These are phyloP conservation scores for Bhutanitis thaidina DNA, from an alignment of 2,888 invertebrate species.

Conservation along the genomic window DNA sequence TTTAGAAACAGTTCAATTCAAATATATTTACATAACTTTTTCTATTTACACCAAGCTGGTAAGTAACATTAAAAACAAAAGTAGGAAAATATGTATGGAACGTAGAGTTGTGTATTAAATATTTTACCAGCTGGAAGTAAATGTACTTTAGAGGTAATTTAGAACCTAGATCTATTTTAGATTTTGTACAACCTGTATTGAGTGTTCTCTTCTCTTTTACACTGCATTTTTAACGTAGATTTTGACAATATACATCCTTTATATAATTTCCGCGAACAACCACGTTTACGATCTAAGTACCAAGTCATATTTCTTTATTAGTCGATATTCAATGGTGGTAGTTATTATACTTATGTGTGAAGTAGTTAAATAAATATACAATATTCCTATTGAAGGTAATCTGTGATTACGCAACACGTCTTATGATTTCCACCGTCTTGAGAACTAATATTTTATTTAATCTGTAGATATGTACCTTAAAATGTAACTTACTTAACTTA, in stretches of 20 bases:
- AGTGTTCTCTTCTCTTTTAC: slow-evolving; percentile 2
- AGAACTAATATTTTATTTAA: not conserved
- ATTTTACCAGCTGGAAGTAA: slow-evolving; percentile 3
- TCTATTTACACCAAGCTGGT: not conserved
- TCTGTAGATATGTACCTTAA: not conserved
- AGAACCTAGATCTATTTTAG: slow-evolving; percentile 26
- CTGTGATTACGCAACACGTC: not conserved
- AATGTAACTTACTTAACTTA: not conserved
- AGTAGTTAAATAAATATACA: not conserved
- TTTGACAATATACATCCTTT: slow-evolving; percentile 1
- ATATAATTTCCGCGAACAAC: not conserved
- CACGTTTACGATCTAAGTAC: not conserved
- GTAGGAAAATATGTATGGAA: too few species aligned
- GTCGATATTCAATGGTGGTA: too few species aligned
- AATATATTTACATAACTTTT: not conserved
- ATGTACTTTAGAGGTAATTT: not conserved
- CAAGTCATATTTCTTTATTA: not conserved
- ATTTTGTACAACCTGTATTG: slow-evolving; percentile 35
- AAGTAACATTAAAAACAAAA: not conserved
- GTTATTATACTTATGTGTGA: not conserved
- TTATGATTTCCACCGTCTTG: slow-evolving; percentile 1
- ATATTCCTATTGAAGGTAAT: not conserved
- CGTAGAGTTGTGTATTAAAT: too few species aligned
- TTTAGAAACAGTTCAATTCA: slow-evolving; percentile 17
- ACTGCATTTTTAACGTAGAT: slow-evolving; percentile 39